Base-by-base conservation (phyloP, 2,797 vertebrate genomes). In the Carduelis carduelis region DNA sequence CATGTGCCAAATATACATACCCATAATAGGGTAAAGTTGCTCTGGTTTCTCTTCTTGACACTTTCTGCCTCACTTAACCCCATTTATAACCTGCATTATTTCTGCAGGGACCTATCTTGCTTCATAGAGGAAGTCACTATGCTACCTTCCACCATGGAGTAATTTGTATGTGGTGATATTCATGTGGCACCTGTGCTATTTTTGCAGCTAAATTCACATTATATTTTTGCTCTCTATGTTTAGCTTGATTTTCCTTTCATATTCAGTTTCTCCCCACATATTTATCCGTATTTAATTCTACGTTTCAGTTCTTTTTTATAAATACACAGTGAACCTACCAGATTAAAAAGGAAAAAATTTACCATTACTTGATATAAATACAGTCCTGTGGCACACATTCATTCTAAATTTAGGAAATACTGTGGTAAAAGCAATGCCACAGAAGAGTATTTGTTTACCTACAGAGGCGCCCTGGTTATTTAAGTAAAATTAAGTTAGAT, bases 301-400 rank as follows among this genome's bases (percentile, higher is more conserved):
- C 5, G 20, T 50, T 37, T 74, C 35, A 28, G 32, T 60, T 76
- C 10, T 49, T 76, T 89, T 93, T 96, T 83, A 81, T 66, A 87
- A 77, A 88, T 71, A 56, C 4, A 21, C 22, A n/a, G 30, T 20
- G n/a, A 93, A 57, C 24, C n/a, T 28, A 49, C 9, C 9, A 13
- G 70, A 92, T 70, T 89, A 91, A 94, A 94, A 94, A 78, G 57
- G 78, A 91, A 97, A 97, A 81, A 52, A 50, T 95, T 92, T 84
- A 72, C 23, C 4, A 43, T 82, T 37, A 53, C 52, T 68, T 46
- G 57, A 16, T 94, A 84, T 68, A 85, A 96, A 89, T 76, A 93
- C 52, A 74, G 44, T 47, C 20, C 43, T 94, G 72, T 77, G 70
- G 57, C 61, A 65, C 30, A 37, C 28, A 89, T 72, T 39, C 63